Evolutionary conservation across 2,888 invertebrate species (phyloP).

Genomic region (Ectemnius lituratus): DNA sequence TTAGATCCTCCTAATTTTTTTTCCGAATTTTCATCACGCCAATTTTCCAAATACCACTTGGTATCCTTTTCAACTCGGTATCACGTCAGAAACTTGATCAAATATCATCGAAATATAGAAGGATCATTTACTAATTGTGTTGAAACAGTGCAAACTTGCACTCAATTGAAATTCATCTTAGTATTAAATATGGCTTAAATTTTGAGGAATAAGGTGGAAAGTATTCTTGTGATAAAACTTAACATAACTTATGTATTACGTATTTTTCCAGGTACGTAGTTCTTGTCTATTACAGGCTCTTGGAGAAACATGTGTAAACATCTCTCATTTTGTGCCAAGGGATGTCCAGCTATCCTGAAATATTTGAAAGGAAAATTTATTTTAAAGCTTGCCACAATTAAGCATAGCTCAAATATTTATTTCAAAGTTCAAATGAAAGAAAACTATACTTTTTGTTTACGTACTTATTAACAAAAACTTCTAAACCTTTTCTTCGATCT

Average conservation of each 20-base stretch:
- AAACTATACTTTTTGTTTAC: conserved; percentile 61
- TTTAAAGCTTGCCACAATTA: background rate
- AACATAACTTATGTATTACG: conserved; percentile 87
- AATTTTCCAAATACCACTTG: conserved; percentile 30
- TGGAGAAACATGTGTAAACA: conserved; percentile 99
- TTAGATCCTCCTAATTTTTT: conserved; percentile 35
- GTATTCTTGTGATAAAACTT: conserved; percentile 56
- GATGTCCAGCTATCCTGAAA: conserved; percentile 96
- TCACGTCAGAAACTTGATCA: conserved; percentile 47
- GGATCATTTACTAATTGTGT: conserved; percentile 38
- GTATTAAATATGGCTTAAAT: conserved; percentile 52
- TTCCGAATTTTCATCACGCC: conserved; percentile 27
- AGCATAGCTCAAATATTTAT: background rate
- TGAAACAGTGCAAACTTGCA: too few relatives aligned
- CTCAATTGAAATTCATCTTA: conserved; percentile 44
- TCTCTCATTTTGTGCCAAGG: conserved; percentile 98
- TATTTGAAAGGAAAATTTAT: conserved; percentile 8
- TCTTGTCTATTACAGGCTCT: conserved; percentile 98
- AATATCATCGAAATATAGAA: conserved; percentile 44
- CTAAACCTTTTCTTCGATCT: conserved; percentile 97
- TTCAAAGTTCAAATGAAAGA: background rate
- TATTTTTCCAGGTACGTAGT: conserved; percentile 99
- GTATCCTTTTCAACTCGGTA: conserved; percentile 35
- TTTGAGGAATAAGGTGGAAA: conserved; percentile 54
- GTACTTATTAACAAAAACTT: conserved; percentile 98